Percentiles rank a stretch among this genome's conserved stretches.
These are phyloP conservation scores for Uropsilus gracilis DNA, from an alignment of 2,113 vertebrate species.

Conservation along the genomic window DNA sequence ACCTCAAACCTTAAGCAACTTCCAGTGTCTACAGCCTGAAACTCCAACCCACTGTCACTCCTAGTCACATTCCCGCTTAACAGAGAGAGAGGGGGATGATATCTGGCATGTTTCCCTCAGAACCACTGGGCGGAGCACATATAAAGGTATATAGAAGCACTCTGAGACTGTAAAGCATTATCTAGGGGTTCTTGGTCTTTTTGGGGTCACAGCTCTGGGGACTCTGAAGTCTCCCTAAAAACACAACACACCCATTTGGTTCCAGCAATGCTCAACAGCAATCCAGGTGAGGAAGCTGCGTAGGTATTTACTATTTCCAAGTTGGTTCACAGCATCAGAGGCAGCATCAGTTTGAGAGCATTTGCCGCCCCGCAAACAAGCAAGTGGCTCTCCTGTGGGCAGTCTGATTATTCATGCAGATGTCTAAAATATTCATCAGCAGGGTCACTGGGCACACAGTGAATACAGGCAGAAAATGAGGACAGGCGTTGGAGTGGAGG, in stretches of 20 bases:
- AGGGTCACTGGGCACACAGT: conserved; percentile 46
- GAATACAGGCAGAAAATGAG: conserved; percentile 63
- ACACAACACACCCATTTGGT: background rate
- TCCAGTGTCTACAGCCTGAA: background rate
- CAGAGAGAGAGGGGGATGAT: background rate
- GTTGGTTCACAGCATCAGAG: background rate
- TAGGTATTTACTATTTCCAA: background rate
- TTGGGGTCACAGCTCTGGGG: background rate
- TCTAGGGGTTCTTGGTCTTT: background rate
- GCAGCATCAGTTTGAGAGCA: background rate
- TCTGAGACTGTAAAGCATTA: background rate
- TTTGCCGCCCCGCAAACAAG: conserved; percentile 33
- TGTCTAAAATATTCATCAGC: conserved; percentile 69
- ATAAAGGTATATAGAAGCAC: conserved; percentile 14
- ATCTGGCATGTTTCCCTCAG: background rate
- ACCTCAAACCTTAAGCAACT: background rate
- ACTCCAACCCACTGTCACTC: background rate
- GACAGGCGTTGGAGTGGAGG: conserved; percentile 51
- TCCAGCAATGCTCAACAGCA: background rate
- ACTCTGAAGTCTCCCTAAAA: background rate
- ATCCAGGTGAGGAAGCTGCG: background rate
- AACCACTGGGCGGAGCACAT: background rate
- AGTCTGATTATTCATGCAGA: conserved; percentile 59
- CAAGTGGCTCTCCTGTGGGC: conserved; percentile 55
- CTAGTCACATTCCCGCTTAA: background rate